These are phyloP conservation scores for Bombus superbus DNA, from an alignment of 1,140 invertebrate species.

Conservation along the genomic window DNA sequence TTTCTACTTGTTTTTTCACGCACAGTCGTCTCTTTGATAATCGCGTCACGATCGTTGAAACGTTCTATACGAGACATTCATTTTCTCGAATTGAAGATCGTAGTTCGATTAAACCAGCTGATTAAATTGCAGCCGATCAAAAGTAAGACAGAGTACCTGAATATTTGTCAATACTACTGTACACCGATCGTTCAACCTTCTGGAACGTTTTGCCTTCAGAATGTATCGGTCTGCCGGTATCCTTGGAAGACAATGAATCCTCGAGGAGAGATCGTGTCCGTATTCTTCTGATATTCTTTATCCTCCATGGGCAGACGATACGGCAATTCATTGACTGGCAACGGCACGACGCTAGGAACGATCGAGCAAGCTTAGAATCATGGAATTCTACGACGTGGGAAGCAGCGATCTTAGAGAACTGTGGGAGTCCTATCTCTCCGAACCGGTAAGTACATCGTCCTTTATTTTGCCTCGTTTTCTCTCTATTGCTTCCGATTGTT, in stretches of 20 bases:
- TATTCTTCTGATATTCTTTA: slow-evolving; percentile 39
- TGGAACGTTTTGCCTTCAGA: slow-evolving; percentile 13
- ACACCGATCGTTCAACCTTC: slow-evolving; percentile 1
- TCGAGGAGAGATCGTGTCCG: slow-evolving; percentile 31
- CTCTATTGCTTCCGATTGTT: background rate
- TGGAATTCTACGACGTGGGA: slow-evolving; percentile 87
- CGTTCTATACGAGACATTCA: no score
- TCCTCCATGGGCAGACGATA: slow-evolving; percentile 55
- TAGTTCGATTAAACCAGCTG: no score
- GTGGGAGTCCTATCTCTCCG: slow-evolving; percentile 89
- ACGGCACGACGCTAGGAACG: slow-evolving; percentile 51
- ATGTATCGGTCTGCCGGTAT: background rate
- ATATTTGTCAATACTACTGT: background rate
- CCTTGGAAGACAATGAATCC: slow-evolving; percentile 43
- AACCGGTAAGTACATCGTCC: slow-evolving; percentile 83
- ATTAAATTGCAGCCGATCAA: no score
- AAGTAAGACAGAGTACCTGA: no score
- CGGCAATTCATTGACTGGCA: slow-evolving; percentile 50
- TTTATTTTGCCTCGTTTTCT: background rate
- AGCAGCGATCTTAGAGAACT: slow-evolving; percentile 88
- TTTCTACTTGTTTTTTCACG: no score
- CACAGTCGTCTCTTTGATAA: no score
- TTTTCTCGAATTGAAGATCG: no score
- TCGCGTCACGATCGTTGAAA: no score
- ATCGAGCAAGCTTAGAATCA: slow-evolving; percentile 79